Base-by-base conservation (phyloP, 2,888 invertebrate genomes). In the Eucriotettix oculatus region DNA sequence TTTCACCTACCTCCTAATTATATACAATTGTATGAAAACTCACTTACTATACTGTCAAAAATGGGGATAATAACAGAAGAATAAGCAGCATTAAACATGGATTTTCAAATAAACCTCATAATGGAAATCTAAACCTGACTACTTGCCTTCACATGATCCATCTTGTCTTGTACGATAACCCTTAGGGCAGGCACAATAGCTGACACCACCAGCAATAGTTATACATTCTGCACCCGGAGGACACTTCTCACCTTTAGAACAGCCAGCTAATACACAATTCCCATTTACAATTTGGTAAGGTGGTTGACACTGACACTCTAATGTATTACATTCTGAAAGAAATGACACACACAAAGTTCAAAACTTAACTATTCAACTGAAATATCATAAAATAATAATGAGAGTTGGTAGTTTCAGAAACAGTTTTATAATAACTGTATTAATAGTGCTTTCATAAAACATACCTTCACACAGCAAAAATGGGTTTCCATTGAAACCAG, bases 121-220 rank as follows among this genome's bases (percentile, higher is more conserved):
- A 5, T 29, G 2, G 7, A 29, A 29, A 29, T 29, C 29, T 29
- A 5, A 29, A 29, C 29, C 14, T 48, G 48, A 48, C 17, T 48
- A 57, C 63, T 60, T 63, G 76, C 76, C 76, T 72, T 83, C 79
- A 69, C 93, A 93, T n/a, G 86, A 81, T 16, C 91, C 90, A 68
- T 91, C 90, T 1, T 78, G 69, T 60, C 82, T 81, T 29, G 88
- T 86, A 61, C 83, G 81, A 71, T 81, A 92, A 16, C 94, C 93
- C 70, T 88, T 85, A 10, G 93, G 93, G 71, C 94, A 94, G 57
- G 93, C 93, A 68, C 94, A 94, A 70, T 94, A 94, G 71, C 92
- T 93, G 1, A 91, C 87, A 57, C 89, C 90, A 41, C 90, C 90
- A 14, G 92, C 86, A 66, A 93, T 92, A 7, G 87, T 83, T 60